Conservation (phyloP, 2,113 vertebrate genomes). For the Syrrhaptes paradoxus region DNA sequence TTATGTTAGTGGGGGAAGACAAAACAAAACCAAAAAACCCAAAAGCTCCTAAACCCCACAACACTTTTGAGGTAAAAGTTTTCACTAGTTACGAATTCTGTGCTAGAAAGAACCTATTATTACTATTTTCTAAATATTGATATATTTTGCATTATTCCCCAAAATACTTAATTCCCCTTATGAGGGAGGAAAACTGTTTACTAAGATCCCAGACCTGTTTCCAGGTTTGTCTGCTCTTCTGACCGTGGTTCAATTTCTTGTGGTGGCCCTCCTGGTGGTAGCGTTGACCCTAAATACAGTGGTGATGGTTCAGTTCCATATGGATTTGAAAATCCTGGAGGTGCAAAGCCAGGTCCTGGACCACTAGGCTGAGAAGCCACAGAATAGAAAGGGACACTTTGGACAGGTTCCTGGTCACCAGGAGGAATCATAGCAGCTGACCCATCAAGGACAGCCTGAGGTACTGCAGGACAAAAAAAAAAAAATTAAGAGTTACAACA, state of each 20-base stretch:
- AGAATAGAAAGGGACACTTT: constrained; percentile 78
- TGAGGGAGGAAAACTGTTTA: not conserved
- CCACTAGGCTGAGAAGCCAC: constrained; percentile 62
- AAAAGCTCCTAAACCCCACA: not conserved
- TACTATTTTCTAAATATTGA: not conserved
- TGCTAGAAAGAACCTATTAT: not conserved
- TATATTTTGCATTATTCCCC: not conserved
- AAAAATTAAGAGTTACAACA: not conserved
- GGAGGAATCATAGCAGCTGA: constrained; percentile 55
- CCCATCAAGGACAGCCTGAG: constrained; percentile 79
- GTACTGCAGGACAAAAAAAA: constrained; percentile 71
- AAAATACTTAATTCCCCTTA: not conserved
- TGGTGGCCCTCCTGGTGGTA: constrained; percentile 51
- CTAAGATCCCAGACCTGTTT: constrained; percentile 65
- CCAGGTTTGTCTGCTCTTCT: constrained; percentile 63
- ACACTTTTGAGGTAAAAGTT: not conserved
- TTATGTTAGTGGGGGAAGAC: not conserved
- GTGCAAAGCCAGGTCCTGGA: constrained; percentile 40
- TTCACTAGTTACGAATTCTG: not conserved
- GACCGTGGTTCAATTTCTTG: constrained; percentile 14
- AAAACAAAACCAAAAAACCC: not conserved
- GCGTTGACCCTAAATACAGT: constrained; percentile 59
- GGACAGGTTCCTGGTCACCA: constrained; percentile 32
- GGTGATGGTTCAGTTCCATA: constrained; percentile 73
- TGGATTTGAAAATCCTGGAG: constrained; percentile 64